These are phyloP conservation scores for Cremastinae sp. DNA, from an alignment of 2,888 invertebrate species.

Conservation along the genomic window DNA sequence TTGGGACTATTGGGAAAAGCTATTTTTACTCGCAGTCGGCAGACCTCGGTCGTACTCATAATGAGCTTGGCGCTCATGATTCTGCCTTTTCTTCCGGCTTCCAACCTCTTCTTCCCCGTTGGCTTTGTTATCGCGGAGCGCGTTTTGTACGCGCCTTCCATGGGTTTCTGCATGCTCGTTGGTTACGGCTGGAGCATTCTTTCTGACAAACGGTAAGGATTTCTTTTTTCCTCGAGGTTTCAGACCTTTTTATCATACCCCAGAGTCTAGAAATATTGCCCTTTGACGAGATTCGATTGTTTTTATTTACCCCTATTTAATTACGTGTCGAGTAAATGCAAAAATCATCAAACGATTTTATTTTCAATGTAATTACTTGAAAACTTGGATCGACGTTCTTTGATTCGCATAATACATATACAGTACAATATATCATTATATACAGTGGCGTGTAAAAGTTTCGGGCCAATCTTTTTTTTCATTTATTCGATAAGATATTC, in stretches of 20 bases:
- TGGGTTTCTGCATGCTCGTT: slow-evolving; percentile 97
- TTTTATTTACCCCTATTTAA: no score
- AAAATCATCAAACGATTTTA: no score
- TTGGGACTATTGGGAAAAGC: slow-evolving; percentile 83
- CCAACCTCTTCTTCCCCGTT: slow-evolving; percentile 98
- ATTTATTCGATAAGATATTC: no score
- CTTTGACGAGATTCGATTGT: no score
- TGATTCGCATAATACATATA: no score
- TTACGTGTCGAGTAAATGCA: no score
- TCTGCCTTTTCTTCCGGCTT: slow-evolving; percentile 96
- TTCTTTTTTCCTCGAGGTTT: not conserved
- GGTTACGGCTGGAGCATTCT: slow-evolving; percentile 92
- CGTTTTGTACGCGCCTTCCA: slow-evolving; percentile 97
- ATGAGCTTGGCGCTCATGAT: slow-evolving; percentile 93
- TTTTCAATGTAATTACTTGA: not conserved
- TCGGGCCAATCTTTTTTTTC: no score
- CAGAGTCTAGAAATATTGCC: no score
- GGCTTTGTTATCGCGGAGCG: slow-evolving; percentile 98
- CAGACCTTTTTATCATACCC: no score
- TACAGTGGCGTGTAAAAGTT: no score
- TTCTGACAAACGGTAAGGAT: slow-evolving; percentile 83
- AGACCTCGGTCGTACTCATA: slow-evolving; percentile 85
- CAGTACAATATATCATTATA: no score
- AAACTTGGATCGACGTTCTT: not conserved
- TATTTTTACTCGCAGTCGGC: slow-evolving; percentile 83